Conservation (phyloP, 2,113 vertebrate species). For the Grus americana region DNA sequence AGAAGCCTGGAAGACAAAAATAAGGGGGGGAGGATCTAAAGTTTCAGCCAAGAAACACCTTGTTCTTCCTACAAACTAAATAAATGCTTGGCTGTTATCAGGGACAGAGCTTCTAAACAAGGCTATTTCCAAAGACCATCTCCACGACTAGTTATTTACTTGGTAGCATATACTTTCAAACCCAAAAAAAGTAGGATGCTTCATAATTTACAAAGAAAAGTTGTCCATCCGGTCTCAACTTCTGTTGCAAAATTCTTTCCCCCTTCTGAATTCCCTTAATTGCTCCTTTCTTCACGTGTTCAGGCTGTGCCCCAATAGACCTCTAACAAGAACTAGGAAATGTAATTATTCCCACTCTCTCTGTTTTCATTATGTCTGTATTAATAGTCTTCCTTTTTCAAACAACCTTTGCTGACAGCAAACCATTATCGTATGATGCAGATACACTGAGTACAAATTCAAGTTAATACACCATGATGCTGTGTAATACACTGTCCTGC, state of each 20-base stretch:
- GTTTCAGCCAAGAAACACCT: not conserved
- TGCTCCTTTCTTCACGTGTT: not conserved
- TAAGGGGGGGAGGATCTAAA: not conserved
- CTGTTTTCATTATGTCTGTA: conserved; percentile 24
- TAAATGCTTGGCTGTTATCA: not conserved
- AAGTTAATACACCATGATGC: not conserved
- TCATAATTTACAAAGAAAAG: not conserved
- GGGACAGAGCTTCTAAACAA: not conserved
- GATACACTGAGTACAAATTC: not conserved
- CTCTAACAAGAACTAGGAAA: not conserved
- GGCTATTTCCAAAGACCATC: not conserved
- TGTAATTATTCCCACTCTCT: conserved; percentile 30
- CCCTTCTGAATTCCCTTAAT: not conserved
- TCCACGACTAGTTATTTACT: not conserved
- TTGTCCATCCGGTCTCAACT: not conserved
- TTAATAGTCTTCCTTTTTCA: conserved; percentile 32
- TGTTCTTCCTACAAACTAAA: not conserved
- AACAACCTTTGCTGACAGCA: conserved; percentile 17
- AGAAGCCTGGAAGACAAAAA: not conserved
- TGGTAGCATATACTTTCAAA: not conserved
- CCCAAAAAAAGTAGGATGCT: not conserved
- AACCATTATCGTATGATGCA: conserved; percentile 19
- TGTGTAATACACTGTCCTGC: not conserved
- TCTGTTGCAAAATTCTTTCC: not conserved
- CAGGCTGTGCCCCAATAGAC: not conserved